Evolutionary conservation across 2,113 vertebrate species (phyloP), one percentile per base, ranked within the genome.

Genomic region (Montifringilla adamsi): DNA sequence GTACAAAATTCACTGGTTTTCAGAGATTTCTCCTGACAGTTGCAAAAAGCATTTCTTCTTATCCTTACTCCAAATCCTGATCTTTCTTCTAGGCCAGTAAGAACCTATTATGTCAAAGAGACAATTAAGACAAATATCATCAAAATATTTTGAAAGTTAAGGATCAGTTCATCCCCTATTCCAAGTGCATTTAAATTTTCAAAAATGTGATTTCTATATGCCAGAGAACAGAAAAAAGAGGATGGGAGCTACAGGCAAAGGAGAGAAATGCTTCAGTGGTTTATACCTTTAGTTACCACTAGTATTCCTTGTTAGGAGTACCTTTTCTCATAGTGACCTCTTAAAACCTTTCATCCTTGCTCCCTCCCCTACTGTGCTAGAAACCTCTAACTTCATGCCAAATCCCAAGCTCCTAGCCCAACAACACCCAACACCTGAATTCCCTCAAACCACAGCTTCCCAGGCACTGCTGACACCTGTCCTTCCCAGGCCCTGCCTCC

Each of bases 241-340:
- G 10, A n/a, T 44, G 12, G 26, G 18, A 12, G 4, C 11, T 50
- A 60, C 41, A 77, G 18, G 19, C 27, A 60, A 73, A 15, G 27
- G 35, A 46, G 13, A 64, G 1, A 64, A 89, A n/a, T 1, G 0
- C 35, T 84, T 59, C 1, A 0, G 39, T 55, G 9, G 3, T 75
- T 66, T 67, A 49, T 28, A 41, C 13, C 9, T 75, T 27, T 63
- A 43, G 13, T 62, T 49, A 28, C 9, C 11, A 20, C 19, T 46
- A 47, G 4, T 55, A 64, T 43, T 87, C 35, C 13, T 80, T 30
- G 1, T 63, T 64, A 55, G 7, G 26, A 4, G 19, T 59, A 59
- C 11, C 21, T n/a, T 11, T 0, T 46, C 33, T 64, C 31, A 33
- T 11, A 15, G 47, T 21, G 31, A 79, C 16, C 56, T 64, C 67